Evolutionary conservation across 2,113 vertebrate genomes (phyloP), one percentile per base, ranked within the genome.

Genomic region (Dinomys branickii): DNA sequence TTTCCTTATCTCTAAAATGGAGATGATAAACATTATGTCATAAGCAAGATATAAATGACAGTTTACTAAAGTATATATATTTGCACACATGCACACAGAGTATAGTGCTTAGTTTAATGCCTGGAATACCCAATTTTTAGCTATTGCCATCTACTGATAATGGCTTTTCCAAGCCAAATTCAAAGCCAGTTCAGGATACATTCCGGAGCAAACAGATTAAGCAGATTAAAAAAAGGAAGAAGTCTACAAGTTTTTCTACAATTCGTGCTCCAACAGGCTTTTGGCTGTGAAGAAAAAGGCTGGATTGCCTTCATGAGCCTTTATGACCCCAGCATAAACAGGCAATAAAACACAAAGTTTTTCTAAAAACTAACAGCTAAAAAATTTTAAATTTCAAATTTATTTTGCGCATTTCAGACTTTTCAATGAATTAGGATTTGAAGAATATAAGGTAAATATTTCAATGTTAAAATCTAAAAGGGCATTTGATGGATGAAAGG

Each of bases 381-480:
- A 96, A 94, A 41, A 67, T 44, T 44, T 44, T 44, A 5, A 88
- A 83, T 82, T 87, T 81, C 54, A 90, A 88, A 67, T 67, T 90
- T 91, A 82, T 93, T 63, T 88, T 91, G 89, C 95, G 50, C 26
- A 88, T 95, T 78, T 95, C 84, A 89, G n/a, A 82, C 16, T 89
- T 90, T 44, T 93, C 10, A 94, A 85, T 95, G 30, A 93, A 67
- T 61, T 91, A 75, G 28, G 82, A 63, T 96, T 75, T 90, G 85
- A 94, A 91, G 65, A 89, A 59, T 38, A 92, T 3, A 90, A 71
- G 58, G 5, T 71, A 84, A 77, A 90, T 54, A 38, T 52, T 83
- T 90, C 19, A 81, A 84, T 94, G 38, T 35, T 88, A 41, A 77
- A 20, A 92, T 77, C 73, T 85, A 90, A 38, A 89, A 82, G 85